Base-by-base conservation (phyloP, 1,140 invertebrate species). In the Zaprionus nigranus region DNA sequence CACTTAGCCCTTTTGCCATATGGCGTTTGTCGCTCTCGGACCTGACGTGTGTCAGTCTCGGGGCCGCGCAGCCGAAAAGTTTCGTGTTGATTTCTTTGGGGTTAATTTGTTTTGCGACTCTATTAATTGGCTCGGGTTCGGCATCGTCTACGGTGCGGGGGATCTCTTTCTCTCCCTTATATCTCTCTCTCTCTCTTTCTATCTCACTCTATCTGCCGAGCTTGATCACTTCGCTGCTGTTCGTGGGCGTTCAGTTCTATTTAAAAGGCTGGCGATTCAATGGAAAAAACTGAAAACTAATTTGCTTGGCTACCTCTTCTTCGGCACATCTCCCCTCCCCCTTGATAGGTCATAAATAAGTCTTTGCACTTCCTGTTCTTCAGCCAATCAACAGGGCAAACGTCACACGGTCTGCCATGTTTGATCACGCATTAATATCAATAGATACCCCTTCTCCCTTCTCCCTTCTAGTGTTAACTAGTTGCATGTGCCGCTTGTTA, bases 81-180 rank as follows among this genome's bases (percentile, higher is more conserved):
- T 86, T 86, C 81, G 84, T 83, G 81, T 88, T 81, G 84, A 78
- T 87, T 87, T 88, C 61, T 81, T 68, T 87, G 84, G 83, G 83
- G 83, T 87, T 87, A 87, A 87, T 87, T 88, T 87, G 84, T 87
- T 87, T 87, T 90, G 84, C 84, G 84, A 87, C 84, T 87, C 75
- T 87, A 88, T 87, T 87, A 87, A 87, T 84, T 87, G 84, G 84
- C 67, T 78, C 34, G 64, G 67, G 46, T 51, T 46, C n/a, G 36
- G 9, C 36, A 43, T 26, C 24, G 24, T 26, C 24, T 26, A 26
- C 36, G 36, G 36, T 38, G 11, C 36, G 36, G 36, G 36, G 36
- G 36, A 38, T 40, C 38, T 65, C 51, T 34, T 17, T 51, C 40
- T 6, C 12, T n/a, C 15, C 3, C 28, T 6, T 15, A n/a, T 43